phyloP scores from a whole-genome alignment of 1,140 invertebrate species.

The Euura lappo region DNA sequence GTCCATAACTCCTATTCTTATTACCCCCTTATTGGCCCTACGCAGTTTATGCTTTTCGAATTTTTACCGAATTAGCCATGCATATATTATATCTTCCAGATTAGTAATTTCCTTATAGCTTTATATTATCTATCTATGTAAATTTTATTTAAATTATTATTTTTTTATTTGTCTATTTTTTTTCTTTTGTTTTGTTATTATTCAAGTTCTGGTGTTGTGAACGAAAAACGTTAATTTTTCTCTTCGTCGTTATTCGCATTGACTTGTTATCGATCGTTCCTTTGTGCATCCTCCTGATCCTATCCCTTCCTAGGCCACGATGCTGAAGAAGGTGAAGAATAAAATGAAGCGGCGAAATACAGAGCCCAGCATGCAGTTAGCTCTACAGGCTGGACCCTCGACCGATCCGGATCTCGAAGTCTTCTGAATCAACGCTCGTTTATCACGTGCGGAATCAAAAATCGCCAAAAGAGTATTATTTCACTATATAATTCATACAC shows the following conservation, averaged over 20 bases:
- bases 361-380: constrained; percentile 80
- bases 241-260: constrained; percentile 18
- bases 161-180: background rate
- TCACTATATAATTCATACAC: constrained; percentile 10
- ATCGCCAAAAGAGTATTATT: constrained; percentile 20
- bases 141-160: background rate
- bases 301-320: constrained; percentile 76
- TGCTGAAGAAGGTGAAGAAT: constrained; percentile 90
- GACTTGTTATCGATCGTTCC: constrained; percentile 36
- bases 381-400: constrained; percentile 62
- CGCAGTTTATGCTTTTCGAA: constrained; percentile 40
- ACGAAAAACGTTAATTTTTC: background rate
- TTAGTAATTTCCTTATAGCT: constrained; percentile 10
- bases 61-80: constrained; percentile 21
- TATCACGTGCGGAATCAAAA: constrained; percentile 14
- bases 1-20: constrained; percentile 11
- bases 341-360: constrained; percentile 95
- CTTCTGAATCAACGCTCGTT: constrained; percentile 19
- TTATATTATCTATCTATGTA: constrained; percentile 14
- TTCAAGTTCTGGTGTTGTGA: constrained; percentile 14
- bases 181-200: constrained; percentile 13
- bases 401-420: constrained; percentile 50
- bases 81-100: constrained; percentile 10
- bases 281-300: constrained; percentile 56
- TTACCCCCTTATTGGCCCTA: constrained; percentile 25